These are phyloP conservation scores for Bruchidius siliquastri DNA, from an alignment of 2,888 invertebrate genomes.

Conservation along the genomic window DNA sequence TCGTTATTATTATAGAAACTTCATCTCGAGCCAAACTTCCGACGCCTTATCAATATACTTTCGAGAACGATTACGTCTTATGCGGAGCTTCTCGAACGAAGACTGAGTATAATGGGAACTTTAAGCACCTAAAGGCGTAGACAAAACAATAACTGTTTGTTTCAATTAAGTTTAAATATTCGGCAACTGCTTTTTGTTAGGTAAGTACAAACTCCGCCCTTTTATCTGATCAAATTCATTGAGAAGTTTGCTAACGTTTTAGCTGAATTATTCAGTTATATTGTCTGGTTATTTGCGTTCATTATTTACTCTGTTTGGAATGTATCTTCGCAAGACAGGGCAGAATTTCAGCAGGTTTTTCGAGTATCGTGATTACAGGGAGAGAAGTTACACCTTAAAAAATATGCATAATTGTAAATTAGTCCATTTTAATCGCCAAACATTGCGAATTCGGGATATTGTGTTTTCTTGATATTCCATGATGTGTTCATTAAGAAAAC, in stretches of 20 bases:
- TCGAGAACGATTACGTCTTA: neutral
- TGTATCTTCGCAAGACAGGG: neutral
- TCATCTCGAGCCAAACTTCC: neutral
- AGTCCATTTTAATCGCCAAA: no score
- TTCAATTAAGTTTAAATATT: neutral
- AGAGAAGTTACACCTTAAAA: neutral
- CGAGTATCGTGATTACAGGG: neutral
- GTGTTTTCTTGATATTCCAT: no score
- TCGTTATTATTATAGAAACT: neutral
- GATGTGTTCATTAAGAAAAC: no score
- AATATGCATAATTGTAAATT: no score
- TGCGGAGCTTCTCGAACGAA: neutral
- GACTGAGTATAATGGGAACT: neutral
- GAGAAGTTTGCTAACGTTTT: neutral
- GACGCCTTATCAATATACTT: neutral
- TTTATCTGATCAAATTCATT: neutral
- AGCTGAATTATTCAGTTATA: neutral
- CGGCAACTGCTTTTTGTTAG: neutral
- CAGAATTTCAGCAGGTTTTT: neutral
- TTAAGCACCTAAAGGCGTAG: neutral
- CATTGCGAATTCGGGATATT: no score
- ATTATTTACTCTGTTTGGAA: neutral
- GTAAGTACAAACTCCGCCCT: neutral
- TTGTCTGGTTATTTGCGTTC: neutral
- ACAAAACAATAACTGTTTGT: neutral